Evolutionary conservation across 1,140 invertebrate species (phyloP), one percentile per base, ranked within the genome.

Genomic region (Akabosia matsudoensis): DNA sequence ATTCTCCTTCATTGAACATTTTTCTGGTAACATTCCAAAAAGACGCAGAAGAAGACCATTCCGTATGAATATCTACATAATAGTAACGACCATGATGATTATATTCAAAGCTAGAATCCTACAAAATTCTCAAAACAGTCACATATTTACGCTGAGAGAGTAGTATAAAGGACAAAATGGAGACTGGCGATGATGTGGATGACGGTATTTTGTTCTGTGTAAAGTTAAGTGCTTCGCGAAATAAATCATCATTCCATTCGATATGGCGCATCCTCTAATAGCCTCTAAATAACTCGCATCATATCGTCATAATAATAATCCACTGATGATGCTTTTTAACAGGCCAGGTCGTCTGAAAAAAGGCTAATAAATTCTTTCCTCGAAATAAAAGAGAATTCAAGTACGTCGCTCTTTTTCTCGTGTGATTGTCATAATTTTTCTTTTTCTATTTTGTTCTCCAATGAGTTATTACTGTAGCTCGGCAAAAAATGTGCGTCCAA

Each of bases 171-270:
- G n/a, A n/a, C n/a, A n/a, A n/a, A n/a, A n/a, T n/a, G 7, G 37
- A 24, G 54, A 56, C 3, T 56, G 3, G 18, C 24, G 54, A 56
- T 56, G 54, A 56, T 56, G n/a, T 10, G 7, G 37, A 45, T 45
- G 37, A 45, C 18, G 37, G 37, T 45, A 7, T 45, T 45, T 18
- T n/a, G n/a, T n/a, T 18, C 37, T 18, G 7, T 45, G 18, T 4
- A 67, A 67, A 67, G 22, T 16, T 30, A 16, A 67, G 24, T 67
- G 10, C 22, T 67, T 61, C 13, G 61, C 61, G 61, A 67, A 67
- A 67, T 67, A 67, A 67, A 67, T 67, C 61, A 67, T 67, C 61
- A 67, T 67, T 67, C 22, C 61, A 67, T 67, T 67, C 61, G 61
- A 67, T 67, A 67, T 67, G 61, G 61, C 61, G 61, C 61, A 67